Base-by-base conservation (phyloP, 2,888 invertebrate genomes). In the Odontocolon sp. region DNA sequence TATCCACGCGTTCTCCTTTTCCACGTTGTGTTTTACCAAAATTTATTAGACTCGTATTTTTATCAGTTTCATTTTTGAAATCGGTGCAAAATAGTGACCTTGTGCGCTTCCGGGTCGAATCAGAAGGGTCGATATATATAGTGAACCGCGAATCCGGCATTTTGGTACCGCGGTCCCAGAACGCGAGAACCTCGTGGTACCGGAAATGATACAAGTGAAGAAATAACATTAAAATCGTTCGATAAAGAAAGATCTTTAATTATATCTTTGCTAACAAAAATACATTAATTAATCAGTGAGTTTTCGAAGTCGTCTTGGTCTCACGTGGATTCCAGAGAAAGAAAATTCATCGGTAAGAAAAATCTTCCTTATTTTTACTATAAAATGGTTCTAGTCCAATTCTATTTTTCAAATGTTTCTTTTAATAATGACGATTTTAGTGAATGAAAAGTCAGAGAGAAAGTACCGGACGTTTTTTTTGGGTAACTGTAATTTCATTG, bases 81-180 rank as follows among this genome's bases (percentile, higher is more conserved):
- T 14, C 1, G 3, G 33, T n/a, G n/a, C n/a, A 9, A 54, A 54
- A 33, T 8, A 8, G n/a, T 6, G 18, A 36, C 2, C 21, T 56
- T 11, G 36, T 56, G 21, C 1, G 23, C 9, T 26, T 21, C 18
- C 33, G 31, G 59, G 26, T 71, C 54, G 16, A 38, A 67, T 1
- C 26, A 47, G 31, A 50, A 28, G 36, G 2, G 18, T 4, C 11
- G 16, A n/a, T n/a, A 66, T 26, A 5, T 18, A 8, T 38, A 21
- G 31, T 59, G 47, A 71, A 63, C 33, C 33, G 21, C 21, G 31
- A 16, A 56, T 52, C 45, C 63, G 45, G 14, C 45, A 61, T 38
- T 42, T 63, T 40, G 61, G 66, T 54, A 66, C 61, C 76, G 72
- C 72, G 71, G 67, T 56, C 40, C n/a, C n/a, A n/a, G n/a, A 72